These are phyloP conservation scores for Trogon melanurus DNA, from an alignment of 2,113 vertebrate genomes.

Conservation along the genomic window DNA sequence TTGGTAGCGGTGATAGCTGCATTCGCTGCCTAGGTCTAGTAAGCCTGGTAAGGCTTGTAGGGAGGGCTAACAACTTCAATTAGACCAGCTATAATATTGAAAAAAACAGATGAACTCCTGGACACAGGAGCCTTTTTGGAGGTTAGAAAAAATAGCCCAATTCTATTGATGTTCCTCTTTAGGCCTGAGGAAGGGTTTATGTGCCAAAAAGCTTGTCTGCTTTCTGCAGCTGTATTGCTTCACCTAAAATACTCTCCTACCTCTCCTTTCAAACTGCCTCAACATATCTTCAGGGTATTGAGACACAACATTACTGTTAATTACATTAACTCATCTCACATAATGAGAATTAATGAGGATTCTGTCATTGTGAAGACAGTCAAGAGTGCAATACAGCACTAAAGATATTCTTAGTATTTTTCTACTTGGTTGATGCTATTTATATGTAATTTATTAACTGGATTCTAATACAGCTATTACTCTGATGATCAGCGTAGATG, in stretches of 20 bases:
- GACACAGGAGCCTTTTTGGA: background rate
- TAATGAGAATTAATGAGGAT: slow-evolving; percentile 52
- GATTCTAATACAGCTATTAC: background rate
- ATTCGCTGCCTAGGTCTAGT: background rate
- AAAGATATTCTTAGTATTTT: slow-evolving; percentile 28
- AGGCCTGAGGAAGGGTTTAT: background rate
- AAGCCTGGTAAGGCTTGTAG: background rate
- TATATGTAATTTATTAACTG: background rate
- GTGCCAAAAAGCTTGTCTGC: background rate
- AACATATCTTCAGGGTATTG: background rate
- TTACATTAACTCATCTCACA: slow-evolving; percentile 33
- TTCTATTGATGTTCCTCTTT: background rate
- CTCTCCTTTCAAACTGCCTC: background rate
- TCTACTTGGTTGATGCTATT: background rate
- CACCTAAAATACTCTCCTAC: background rate
- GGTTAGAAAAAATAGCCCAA: background rate
- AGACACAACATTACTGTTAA: background rate
- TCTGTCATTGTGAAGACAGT: background rate
- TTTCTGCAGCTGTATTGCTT: slow-evolving; percentile 2
- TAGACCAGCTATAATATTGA: background rate
- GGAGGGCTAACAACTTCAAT: background rate
- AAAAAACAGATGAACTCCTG: background rate
- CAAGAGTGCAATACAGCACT: background rate
- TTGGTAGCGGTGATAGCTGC: background rate
- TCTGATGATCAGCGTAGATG: background rate